Evolutionary conservation across 2,888 invertebrate genomes (phyloP), one percentile per base, ranked within the genome.

Genomic region (Caenorhabditis wallacei): DNA sequence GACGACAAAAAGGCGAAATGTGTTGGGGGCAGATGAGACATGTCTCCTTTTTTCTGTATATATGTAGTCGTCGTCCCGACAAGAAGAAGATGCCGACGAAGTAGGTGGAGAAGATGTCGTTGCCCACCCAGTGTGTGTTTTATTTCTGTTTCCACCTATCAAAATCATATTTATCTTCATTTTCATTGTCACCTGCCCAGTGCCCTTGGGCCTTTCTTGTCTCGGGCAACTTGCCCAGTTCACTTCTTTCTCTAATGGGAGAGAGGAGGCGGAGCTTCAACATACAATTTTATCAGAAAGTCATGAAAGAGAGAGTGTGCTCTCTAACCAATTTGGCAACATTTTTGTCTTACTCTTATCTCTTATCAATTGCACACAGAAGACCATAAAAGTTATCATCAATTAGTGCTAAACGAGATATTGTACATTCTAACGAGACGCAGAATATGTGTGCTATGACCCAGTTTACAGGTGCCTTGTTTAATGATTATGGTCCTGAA

Each of bases 361-460:
- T 13, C 63, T 70, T 57, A 57, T 76, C 76, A 37, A 18, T 61
- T 59, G 18, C 57, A 37, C 76, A 76, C 69, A 76, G 76, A 76
- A 76, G 69, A 76, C 76, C 76, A 76, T 76, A 76, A 76, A 76
- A 69, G 76, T 76, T 76, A 76, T 76, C 76, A 76, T 76, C 76
- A 76, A 76, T 76, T 76, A 76, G 61, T 54, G 76, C 18, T 11
- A 20, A 24, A 26, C 18, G 46, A 61, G 13, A 66, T 22, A 61
- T 53, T 30, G 56, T 20, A 56, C 59, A 46, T n/a, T 18, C 1
- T 4, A 2, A 20, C 37, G 66, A 75, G 57, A 66, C 68, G 43
- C 26, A 74, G 64, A 64, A 13, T 10, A 1, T 54, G 37, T 71
- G 71, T 61, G 61, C 61, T 61, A 2, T 70, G 46, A 26, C 54